Conservation (phyloP, 2,888 invertebrate species). For the Electrophaes corylata region DNA sequence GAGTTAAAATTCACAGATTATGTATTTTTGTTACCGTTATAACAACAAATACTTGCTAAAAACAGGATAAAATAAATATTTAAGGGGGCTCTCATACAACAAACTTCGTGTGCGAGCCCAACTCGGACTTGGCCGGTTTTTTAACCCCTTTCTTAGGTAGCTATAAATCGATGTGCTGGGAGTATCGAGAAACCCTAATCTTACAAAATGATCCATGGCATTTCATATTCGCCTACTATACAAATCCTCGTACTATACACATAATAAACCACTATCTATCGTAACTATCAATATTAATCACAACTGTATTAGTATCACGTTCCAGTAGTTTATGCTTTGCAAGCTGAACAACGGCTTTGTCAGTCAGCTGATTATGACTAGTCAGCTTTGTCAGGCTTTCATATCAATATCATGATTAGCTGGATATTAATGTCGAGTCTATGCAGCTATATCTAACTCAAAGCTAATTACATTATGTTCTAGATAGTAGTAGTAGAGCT, state of each 20-base stretch:
- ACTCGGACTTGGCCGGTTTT: too few relatives aligned
- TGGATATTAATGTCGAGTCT: not conserved
- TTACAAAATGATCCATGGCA: not conserved
- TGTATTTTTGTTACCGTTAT: too few relatives aligned
- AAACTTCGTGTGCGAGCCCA: too few relatives aligned
- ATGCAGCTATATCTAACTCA: not conserved
- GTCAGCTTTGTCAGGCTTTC: constrained; percentile 26
- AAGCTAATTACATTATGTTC: not conserved
- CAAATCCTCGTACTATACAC: not conserved
- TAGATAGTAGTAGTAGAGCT: too few relatives aligned
- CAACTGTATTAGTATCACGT: constrained; percentile 23
- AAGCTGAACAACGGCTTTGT: constrained; percentile 23
- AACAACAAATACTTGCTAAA: too few relatives aligned
- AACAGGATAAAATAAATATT: too few relatives aligned
- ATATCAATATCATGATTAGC: constrained; percentile 9
- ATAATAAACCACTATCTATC: not conserved
- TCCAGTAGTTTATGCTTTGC: constrained; percentile 16
- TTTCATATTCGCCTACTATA: not conserved
- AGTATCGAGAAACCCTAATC: not conserved
- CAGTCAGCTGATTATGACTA: constrained; percentile 24
- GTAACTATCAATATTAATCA: constrained; percentile 2
- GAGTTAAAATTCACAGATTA: too few relatives aligned
- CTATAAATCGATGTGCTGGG: too few relatives aligned
- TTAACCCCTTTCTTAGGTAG: too few relatives aligned
- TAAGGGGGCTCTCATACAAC: too few relatives aligned